Evolutionary conservation across 2,888 invertebrate genomes (phyloP).

Genomic region (Melolontha melolontha): DNA sequence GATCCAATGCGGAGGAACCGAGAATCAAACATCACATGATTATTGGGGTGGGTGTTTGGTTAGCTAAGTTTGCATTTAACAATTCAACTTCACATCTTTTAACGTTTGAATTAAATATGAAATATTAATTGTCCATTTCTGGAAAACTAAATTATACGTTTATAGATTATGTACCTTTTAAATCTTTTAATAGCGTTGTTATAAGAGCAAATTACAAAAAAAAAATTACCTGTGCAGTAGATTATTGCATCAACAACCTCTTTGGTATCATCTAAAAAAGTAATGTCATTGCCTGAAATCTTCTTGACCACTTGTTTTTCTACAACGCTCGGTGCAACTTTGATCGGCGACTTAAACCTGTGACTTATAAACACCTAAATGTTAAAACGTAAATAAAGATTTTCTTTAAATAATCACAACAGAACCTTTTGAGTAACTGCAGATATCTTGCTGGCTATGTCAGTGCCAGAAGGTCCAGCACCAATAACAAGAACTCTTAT

Average conservation of each 20-base stretch:
- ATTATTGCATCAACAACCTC: constrained; percentile 75
- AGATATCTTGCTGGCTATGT: constrained; percentile 78
- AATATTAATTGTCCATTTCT: not conserved
- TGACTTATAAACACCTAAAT: constrained; percentile 58
- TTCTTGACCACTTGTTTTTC: constrained; percentile 69
- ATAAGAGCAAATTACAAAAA: too few relatives aligned
- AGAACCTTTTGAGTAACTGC: constrained; percentile 70
- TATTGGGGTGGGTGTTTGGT: too few relatives aligned
- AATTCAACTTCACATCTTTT: not conserved
- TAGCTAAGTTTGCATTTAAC: too few relatives aligned
- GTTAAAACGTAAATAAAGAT: not conserved
- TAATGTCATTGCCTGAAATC: constrained; percentile 67
- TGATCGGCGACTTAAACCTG: constrained; percentile 45
- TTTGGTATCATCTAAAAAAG: constrained; percentile 72
- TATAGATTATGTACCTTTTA: constrained; percentile 1
- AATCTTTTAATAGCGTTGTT: constrained; percentile 1
- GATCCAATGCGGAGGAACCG: too few relatives aligned
- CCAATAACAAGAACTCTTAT: constrained; percentile 84
- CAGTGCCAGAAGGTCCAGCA: constrained; percentile 89
- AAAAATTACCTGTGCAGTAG: constrained; percentile 75
- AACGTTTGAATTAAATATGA: not conserved
- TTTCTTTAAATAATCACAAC: not conserved
- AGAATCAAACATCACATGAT: too few relatives aligned
- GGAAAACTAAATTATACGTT: too few relatives aligned
- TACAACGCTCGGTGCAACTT: constrained; percentile 61